Base-by-base conservation (phyloP, 2,113 vertebrate species). In the Oxyura jamaicensis region DNA sequence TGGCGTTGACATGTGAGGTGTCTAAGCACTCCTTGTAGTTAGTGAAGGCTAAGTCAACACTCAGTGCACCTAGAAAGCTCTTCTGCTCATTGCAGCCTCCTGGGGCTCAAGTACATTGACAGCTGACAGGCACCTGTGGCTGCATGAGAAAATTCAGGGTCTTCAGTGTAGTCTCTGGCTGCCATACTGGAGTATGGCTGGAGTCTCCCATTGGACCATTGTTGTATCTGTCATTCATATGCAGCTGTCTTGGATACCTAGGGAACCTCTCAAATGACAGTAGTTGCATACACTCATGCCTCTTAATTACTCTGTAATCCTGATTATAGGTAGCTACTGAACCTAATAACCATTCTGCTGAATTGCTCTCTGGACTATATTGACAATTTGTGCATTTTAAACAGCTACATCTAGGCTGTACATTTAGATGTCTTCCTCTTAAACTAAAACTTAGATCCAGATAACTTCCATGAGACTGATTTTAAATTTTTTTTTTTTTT, bases 221-320 rank as follows among this genome's bases (percentile, higher is more conserved):
- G 25, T 41, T 86, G 69, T 71, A 77, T 62, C 77, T 86, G 46
- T 86, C 90, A 72, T 65, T 82, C 66, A 63, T 1, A 10, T 74
- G 18, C 90, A 91, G 81, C 90, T 96, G 93, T 78, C 84, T 29
- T 71, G 52, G 41, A 46, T 78, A 86, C 60, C 41, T 28, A 22
- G 31, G 39, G 52, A 75, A 67, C 25, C 28, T 95, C 78, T 81
- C 73, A 55, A 4, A 3, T 87, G 69, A 35, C 44, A 33, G 33
- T 76, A 4, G 31, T 48, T 69, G 69, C 48, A 82, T 53, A 17
- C 55, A 29, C 81, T 74, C 1, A 0, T 59, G 36, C 31, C 69
- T 78, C 42, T 55, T 81, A 15, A 78, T 78, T 82, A 52, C 23
- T 25, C 50, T 52, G 58, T n/a, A 75, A 52, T 94, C 88, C 42